Evolutionary conservation across 2,888 invertebrate genomes (phyloP), one percentile per base, ranked within the genome.

Genomic region (Pachliopta kotzebuea): DNA sequence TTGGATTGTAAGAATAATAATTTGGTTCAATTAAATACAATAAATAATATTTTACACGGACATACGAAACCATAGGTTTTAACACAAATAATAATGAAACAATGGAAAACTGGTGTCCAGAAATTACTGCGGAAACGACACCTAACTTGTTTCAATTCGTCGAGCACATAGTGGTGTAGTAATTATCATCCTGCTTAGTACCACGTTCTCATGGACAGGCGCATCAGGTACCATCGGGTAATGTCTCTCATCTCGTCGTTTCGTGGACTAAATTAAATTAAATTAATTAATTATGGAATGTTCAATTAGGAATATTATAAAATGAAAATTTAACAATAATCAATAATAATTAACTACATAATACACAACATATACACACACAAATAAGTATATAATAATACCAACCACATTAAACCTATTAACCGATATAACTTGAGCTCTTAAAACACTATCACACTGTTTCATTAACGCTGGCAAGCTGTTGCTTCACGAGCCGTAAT

Each of bases 401-500:
- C 83, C 84, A 79, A 84, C 84, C 81, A 74, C 77, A 77, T 74
- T 72, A 73, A 77, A 78, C 76, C 72, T 74, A 79, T 83, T 81
- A 79, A 74, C 74, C 74, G 74, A 70, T 76, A 79, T 77, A 80
- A 81, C 77, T 88, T 87, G 89, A 89, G 88, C 88, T 85, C 82
- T 77, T 80, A 82, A 69, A 76, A 76, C 74, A 77, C 80, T 88
- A 87, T 88, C 86, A 88, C 86, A 87, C 84, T 78, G 75, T 76
- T 78, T 68, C 73, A 76, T 80, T 79, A 81, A 71, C 79, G 78
- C 80, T 82, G 88, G 87, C 86, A 87, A 89, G 85, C 83, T 77
- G 74, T 79, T 74, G 78, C 75, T 76, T 75, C 68, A 73, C 79
- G 81, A 85, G 84, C 81, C 81, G 80, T 74, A 80, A 85, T 88